A percentile compares a stretch with the other conserved stretches of the same genome.
Conservation (phyloP, 2,888 invertebrate genomes). For the Mycalesis mineus region DNA sequence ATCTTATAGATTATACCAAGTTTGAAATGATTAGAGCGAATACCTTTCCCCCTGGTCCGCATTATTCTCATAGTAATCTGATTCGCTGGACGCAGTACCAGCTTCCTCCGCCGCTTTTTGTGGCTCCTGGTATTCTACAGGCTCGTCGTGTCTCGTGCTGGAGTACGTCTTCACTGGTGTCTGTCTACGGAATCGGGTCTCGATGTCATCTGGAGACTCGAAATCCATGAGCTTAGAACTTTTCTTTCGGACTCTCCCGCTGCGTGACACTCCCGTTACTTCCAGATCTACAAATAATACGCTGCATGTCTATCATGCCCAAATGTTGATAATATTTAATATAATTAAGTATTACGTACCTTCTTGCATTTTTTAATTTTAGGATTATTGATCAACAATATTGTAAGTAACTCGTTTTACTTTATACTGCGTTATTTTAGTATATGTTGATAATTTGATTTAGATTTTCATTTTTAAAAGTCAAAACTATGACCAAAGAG, state of each 20-base stretch:
- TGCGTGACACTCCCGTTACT: constrained; percentile 91
- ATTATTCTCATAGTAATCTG: constrained; percentile 69
- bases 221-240: constrained; percentile 96
- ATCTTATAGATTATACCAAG: too few relatives aligned
- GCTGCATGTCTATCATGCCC: neutral
- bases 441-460: too few relatives aligned
- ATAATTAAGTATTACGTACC: constrained; percentile 9
- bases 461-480: too few relatives aligned
- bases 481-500: too few relatives aligned
- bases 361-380: constrained; percentile 26
- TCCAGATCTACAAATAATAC: constrained; percentile 79
- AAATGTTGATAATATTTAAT: neutral
- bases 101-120: constrained; percentile 49
- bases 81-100: constrained; percentile 64
- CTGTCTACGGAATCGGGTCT: constrained; percentile 74
- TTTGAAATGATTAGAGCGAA: neutral
- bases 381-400: too few relatives aligned
- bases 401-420: too few relatives aligned
- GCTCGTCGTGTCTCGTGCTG: constrained; percentile 48
- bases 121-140: constrained; percentile 44
- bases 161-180: constrained; percentile 55
- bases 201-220: constrained; percentile 92
- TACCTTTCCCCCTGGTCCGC: constrained; percentile 68
- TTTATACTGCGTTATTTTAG: too few relatives aligned
- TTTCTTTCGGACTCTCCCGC: constrained; percentile 94